Percentiles rank a stretch among this genome's conserved stretches.
phyloP scores from a whole-genome alignment of 2,113 vertebrate genomes.

The Noctilio leporinus region DNA sequence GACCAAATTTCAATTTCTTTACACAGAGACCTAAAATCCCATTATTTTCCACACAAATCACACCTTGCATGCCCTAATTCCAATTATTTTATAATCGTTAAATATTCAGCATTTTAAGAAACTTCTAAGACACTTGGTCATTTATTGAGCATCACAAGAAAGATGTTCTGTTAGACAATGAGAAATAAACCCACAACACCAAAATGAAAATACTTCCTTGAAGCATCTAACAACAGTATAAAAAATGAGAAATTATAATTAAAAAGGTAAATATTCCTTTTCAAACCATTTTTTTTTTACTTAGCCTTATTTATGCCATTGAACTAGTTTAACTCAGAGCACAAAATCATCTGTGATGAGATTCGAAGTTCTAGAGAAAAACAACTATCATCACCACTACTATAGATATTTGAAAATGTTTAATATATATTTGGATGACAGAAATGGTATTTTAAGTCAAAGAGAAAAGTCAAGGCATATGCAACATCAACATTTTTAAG shows the following conservation, averaged over 20 bases:
- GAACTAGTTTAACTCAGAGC: background rate
- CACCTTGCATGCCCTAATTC: background rate
- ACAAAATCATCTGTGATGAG: slow-evolving; percentile 12
- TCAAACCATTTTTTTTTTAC: background rate
- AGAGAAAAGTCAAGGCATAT: background rate
- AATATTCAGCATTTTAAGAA: slow-evolving; percentile 7
- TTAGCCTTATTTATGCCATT: background rate
- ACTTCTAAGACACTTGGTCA: slow-evolving; percentile 4
- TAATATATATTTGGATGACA: background rate
- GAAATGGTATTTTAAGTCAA: slow-evolving; percentile 9
- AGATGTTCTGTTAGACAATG: background rate
- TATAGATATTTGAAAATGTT: background rate
- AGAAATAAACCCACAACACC: slow-evolving; percentile 13
- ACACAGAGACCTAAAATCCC: slow-evolving; percentile 14
- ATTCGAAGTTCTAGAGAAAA: slow-evolving; percentile 1
- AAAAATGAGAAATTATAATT: slow-evolving; percentile 13
- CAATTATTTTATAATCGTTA: slow-evolving; percentile 22
- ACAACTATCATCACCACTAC: background rate
- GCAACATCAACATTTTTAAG: background rate
- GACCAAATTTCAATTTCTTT: slow-evolving; percentile 29
- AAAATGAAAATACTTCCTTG: slow-evolving; percentile 6
- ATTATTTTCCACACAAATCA: slow-evolving; percentile 43
- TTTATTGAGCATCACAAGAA: slow-evolving; percentile 11
- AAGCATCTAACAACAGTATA: background rate
- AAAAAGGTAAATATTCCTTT: background rate